A percentile compares a stretch with the other conserved stretches of the same genome.
These are phyloP conservation scores for Tenthredo mesomela DNA, from an alignment of 2,888 invertebrate species.

Conservation along the genomic window DNA sequence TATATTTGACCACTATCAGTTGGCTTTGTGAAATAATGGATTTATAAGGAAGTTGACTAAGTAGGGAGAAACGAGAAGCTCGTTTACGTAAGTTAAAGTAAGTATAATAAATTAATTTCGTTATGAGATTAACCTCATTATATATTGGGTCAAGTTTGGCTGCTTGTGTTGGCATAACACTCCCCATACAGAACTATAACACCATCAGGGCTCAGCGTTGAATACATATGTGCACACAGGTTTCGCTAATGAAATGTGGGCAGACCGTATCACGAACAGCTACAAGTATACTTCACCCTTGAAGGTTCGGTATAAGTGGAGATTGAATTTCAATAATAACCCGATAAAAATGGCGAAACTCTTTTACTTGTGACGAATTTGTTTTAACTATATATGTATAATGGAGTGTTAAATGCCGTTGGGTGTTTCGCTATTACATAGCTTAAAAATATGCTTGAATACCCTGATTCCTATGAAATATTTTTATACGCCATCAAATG, in stretches of 20 bases:
- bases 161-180: neutral
- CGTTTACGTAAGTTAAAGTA: neutral
- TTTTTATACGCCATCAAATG: conserved; percentile 19
- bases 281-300: neutral
- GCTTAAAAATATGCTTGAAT: neutral
- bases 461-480: conserved; percentile 25
- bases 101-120: conserved; percentile 23
- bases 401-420: neutral
- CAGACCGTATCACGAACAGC: conserved; percentile 13
- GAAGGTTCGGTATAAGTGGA: neutral
- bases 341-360: neutral
- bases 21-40: neutral
- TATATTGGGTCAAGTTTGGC: conserved; percentile 13
- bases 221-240: conserved; percentile 11
- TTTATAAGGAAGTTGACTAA: neutral
- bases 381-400: neutral
- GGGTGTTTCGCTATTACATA: neutral
- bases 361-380: neutral
- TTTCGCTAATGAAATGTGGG: conserved; percentile 24
- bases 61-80: neutral
- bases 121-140: conserved; percentile 24
- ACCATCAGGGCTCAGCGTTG: neutral
- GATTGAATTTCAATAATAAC: neutral
- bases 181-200: neutral
- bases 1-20: neutral